A percentile compares a stretch with the other conserved stretches of the same genome.
Conservation (phyloP, 2,113 vertebrate species). For the Gobio gobio region DNA sequence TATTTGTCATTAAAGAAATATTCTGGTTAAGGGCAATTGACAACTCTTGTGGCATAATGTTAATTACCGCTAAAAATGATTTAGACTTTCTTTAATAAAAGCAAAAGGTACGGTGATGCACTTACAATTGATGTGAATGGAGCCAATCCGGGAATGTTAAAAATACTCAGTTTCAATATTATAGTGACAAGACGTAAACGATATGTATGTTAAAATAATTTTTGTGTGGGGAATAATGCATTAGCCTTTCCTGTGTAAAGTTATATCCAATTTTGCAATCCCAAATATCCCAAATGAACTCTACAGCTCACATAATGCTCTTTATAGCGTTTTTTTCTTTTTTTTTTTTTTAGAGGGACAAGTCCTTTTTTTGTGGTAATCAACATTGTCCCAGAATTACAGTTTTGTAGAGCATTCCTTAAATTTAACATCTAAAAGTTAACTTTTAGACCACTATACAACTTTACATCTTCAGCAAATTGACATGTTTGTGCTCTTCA, state of each 20-base stretch:
- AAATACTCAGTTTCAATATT: background rate
- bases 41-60: no score
- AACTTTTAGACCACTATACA: background rate
- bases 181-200: background rate
- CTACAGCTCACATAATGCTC: no score
- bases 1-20: background rate
- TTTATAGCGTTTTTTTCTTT: no score
- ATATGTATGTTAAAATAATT: background rate
- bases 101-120: background rate
- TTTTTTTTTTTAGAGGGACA: no score
- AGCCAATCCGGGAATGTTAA: background rate
- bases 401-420: background rate
- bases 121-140: background rate
- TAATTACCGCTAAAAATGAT: background rate
- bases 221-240: background rate
- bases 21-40: background rate
- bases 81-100: background rate
- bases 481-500: no score
- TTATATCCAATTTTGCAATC: no score
- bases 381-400: background rate
- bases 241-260: background rate
- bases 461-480: no score
- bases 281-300: no score
- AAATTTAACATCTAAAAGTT: background rate
- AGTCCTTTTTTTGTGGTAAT: background rate